A percentile compares a stretch with the other conserved stretches of the same genome.
Evolutionary conservation across 2,797 vertebrate species (phyloP).

Genomic region (Octomys mimax): DNA sequence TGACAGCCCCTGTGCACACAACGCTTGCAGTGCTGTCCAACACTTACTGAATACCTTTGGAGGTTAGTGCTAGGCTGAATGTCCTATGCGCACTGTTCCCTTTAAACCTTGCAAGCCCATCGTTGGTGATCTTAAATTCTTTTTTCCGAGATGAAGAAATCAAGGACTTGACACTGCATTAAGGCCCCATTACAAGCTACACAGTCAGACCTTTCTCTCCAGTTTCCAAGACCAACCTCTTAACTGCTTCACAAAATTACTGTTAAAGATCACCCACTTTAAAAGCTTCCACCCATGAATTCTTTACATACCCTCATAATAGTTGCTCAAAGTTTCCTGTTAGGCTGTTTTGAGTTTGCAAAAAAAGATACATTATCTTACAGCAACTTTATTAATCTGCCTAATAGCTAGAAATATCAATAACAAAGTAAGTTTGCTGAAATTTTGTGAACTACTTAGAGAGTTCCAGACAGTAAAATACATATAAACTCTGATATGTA

Average conservation of each 20-base stretch:
- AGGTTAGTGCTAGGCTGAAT: not conserved
- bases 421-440: conserved; percentile 17
- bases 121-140: not conserved
- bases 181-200: not conserved
- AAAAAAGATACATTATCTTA: conserved; percentile 10
- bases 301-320: not conserved
- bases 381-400: not conserved
- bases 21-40: not conserved
- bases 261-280: not conserved
- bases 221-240: conserved; percentile 15
- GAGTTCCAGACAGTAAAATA: not conserved
- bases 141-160: not conserved
- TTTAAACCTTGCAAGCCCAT: not conserved
- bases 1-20: not conserved
- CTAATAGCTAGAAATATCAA: not conserved
- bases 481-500: not conserved
- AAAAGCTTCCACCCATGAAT: not conserved
- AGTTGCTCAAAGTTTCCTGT: not conserved
- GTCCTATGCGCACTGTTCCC: not conserved
- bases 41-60: not conserved
- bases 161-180: not conserved
- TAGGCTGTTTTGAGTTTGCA: conserved; percentile 24
- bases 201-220: not conserved
- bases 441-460: conserved; percentile 10
- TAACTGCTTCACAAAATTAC: not conserved